Base-by-base conservation (phyloP, 2,888 invertebrate species). In the Limenitis camilla region DNA sequence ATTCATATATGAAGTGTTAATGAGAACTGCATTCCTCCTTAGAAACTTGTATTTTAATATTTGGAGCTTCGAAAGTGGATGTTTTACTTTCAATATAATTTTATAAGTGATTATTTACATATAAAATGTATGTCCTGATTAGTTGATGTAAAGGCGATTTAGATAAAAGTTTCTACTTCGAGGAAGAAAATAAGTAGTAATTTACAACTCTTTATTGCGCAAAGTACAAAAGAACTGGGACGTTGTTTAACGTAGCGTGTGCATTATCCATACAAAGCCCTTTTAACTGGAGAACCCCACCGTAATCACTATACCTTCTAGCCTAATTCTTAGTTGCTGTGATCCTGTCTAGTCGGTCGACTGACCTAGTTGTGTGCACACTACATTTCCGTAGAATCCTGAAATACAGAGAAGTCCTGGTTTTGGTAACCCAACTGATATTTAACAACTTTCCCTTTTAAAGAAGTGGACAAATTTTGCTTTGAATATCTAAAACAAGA, bases 191-290 rank as follows among this genome's bases (percentile, higher is more conserved):
- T 47, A 32, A 39, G 33, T 44, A 39, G 35, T 51, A 45, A 49
- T 38, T 49, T 8, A 45, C 35, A 51, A 35, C 40, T 51, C 39
- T 45, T 40, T 36, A 10, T 31, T 19, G 33, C 31, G 29, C 31
- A 53, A 44, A 45, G 49, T 44, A 61, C 59, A 58, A 58, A 54
- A 55, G 58, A 60, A 61, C 49, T 53, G 49, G 59, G 49, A 54
- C 59, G 48, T 69, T 74, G 74, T 67, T 70, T 68, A 78, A 70
- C 78, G 71, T 76, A 67, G 74, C 75, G 76, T 78, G 68, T 64
- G 64, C 66, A 67, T 72, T 76, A 72, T 64, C 72, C 69, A 59
- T 69, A 78, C 76, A 79, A 76, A 79, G 76, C 73, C 64, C 69
- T 74, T 78, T 80, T 74, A 56, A 47, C 56, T 47, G 49, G 53